phyloP scores from a whole-genome alignment of 2,113 vertebrate genomes.

The Pteropus alecto region DNA sequence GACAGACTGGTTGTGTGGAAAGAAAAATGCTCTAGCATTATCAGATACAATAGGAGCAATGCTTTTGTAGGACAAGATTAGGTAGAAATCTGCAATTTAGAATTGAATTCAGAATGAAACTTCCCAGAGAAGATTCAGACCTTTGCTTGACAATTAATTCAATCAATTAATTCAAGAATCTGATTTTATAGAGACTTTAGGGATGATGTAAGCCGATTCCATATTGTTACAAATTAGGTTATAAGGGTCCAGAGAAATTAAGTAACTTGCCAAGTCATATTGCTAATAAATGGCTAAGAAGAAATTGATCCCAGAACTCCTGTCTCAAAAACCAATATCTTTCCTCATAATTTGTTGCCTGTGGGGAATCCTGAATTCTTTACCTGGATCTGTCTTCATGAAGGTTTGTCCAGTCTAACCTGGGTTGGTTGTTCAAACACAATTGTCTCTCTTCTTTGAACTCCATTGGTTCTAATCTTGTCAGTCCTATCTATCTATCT shows the following conservation, averaged over 20 bases:
- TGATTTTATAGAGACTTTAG: constrained; percentile 4
- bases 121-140: constrained; percentile 10
- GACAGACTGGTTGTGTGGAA: background rate
- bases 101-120: background rate
- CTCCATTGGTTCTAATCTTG: background rate
- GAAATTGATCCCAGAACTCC: background rate
- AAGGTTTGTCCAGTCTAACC: no score
- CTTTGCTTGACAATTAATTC: constrained; percentile 18
- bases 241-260: background rate
- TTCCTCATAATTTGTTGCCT: background rate
- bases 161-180: constrained; percentile 13
- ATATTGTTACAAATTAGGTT: background rate
- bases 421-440: no score
- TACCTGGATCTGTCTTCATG: background rate
- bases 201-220: background rate
- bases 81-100: background rate
- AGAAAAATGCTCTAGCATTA: background rate
- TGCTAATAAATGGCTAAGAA: constrained; percentile 11
- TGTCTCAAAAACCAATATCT: background rate
- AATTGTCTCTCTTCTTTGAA: background rate
- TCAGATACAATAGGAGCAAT: background rate
- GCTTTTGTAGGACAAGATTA: background rate
- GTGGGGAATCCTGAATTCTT: background rate
- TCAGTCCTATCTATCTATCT: background rate
- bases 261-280: background rate